Base-by-base conservation (phyloP, 2,113 vertebrate genomes). In the Pachypanchax playfairii region DNA sequence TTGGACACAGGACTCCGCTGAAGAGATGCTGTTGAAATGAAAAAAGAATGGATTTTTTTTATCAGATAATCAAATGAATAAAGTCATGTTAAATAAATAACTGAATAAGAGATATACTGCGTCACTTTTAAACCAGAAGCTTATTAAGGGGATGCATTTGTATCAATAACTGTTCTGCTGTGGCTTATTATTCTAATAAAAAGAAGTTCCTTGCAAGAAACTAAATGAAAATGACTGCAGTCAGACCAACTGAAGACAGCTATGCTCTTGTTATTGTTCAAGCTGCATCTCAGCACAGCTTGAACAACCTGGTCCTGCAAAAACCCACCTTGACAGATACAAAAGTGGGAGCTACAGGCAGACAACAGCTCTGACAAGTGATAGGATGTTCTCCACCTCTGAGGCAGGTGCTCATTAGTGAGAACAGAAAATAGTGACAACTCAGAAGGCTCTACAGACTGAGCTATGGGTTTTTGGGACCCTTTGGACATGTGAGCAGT, bases 301-400 rank as follows among this genome's bases (percentile, higher is more conserved):
- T 7, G 1, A 46, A 47, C 65, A 71, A 26, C 29, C 25, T 10
- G 7, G 31, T 42, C 52, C n/a, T 54, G 48, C 24, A 22, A 29
- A 61, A 59, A 63, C 69, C 47, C 48, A 71, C 72, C 75, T 77
- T 77, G 80, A 86, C 80, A 85, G 66, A 29, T 83, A 42, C 36
- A 48, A 35, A 47, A 43, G 59, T 4, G 3, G 50, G 35, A 43
- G 56, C 36, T 70, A 62, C 62, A 70, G 46, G 44, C 35, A 72
- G 56, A 79, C 67, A 72, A 52, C 47, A 0, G 9, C 50, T 59
- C 72, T 86, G 81, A 87, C 67, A 71, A 63, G 60, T 56, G 57
- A 75, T 65, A 42, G 73, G 56, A 74, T 68, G 64, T 67, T 58
- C 49, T 71, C 63, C 49, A 28, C 50, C 67, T 80, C 31, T 15